phyloP scores from a whole-genome alignment of 2,888 invertebrate species.

The Ochlodes sylvanus region DNA sequence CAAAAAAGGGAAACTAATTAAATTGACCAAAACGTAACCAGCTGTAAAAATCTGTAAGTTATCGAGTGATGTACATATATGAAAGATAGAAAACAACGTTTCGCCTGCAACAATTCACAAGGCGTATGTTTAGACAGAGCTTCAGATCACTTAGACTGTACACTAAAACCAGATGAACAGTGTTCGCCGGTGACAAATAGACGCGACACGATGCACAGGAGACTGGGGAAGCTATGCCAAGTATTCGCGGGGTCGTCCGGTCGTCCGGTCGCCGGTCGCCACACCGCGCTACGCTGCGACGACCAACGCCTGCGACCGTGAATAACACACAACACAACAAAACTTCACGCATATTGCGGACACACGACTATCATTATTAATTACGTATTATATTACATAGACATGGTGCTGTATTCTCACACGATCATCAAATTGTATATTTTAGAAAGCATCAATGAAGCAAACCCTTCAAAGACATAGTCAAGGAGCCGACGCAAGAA shows the following conservation, averaged over 20 bases:
- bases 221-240: slow-evolving; percentile 7
- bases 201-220: background rate
- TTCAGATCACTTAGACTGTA: background rate
- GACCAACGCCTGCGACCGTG: background rate
- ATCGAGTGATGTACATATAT: too few relatives aligned
- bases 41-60: background rate
- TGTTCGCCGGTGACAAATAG: background rate
- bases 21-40: too few relatives aligned
- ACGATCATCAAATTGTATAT: too few relatives aligned
- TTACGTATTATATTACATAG: too few relatives aligned
- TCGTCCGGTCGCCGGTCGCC: background rate
- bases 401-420: too few relatives aligned
- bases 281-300: background rate
- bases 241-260: background rate
- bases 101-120: background rate
- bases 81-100: background rate
- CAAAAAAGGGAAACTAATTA: too few relatives aligned
- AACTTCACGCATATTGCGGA: background rate
- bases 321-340: background rate
- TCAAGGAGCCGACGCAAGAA: too few relatives aligned
- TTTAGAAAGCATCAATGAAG: too few relatives aligned
- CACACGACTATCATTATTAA: too few relatives aligned
- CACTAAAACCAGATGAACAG: background rate
- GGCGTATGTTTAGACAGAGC: background rate
- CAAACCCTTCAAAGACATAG: too few relatives aligned